phyloP scores from a whole-genome alignment of 2,113 vertebrate species.

The Oreocharis arfaki region DNA sequence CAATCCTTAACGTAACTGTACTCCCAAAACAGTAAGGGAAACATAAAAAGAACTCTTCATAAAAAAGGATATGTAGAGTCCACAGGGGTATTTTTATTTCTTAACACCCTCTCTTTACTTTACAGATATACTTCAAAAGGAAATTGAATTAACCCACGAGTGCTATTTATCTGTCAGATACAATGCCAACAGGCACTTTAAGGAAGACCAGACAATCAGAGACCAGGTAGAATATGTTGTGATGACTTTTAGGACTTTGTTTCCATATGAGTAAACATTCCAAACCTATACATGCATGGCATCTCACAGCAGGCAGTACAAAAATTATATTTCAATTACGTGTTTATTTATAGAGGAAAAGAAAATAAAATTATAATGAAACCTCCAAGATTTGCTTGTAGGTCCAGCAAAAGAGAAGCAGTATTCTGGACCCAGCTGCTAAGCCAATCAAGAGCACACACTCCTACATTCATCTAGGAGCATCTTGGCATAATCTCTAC shows the following conservation, averaged over 20 bases:
- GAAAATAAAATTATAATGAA: background rate
- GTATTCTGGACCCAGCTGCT: background rate
- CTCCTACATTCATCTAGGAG: background rate
- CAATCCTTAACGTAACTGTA: background rate
- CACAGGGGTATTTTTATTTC: background rate
- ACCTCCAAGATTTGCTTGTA: background rate
- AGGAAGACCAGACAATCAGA: background rate
- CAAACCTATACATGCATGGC: background rate
- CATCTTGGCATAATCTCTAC: accelerated
- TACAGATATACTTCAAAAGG: background rate
- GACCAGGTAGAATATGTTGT: background rate
- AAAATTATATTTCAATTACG: background rate
- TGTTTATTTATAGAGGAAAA: background rate
- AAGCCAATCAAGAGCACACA: background rate
- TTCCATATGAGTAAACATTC: background rate
- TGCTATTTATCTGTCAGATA: background rate
- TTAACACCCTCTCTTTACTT: background rate
- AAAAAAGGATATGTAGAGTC: background rate
- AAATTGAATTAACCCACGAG: background rate
- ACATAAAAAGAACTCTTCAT: background rate
- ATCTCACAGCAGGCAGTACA: background rate
- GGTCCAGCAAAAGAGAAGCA: background rate
- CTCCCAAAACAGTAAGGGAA: background rate
- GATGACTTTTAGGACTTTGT: background rate
- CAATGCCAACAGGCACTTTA: background rate